phyloP scores from a whole-genome alignment of 2,888 invertebrate species.

The Synergus japonicus region DNA sequence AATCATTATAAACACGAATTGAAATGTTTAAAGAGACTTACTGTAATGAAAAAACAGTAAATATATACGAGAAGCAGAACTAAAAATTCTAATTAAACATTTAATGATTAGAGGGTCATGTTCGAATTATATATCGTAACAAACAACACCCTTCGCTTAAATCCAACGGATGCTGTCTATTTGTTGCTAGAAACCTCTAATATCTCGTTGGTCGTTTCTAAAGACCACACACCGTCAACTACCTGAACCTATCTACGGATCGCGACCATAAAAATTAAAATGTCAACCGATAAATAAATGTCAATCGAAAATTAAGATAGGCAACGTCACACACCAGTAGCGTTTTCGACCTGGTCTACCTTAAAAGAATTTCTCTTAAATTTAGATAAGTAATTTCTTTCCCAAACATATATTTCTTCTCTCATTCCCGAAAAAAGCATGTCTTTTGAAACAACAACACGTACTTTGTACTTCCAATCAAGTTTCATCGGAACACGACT shows the following conservation, averaged over 20 bases:
- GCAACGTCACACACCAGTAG: conserved; percentile 26
- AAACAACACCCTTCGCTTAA: neutral
- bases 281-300: conserved; percentile 76
- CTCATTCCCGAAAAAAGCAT: neutral
- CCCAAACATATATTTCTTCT: neutral
- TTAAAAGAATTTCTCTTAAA: neutral
- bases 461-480: neutral
- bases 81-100: no score
- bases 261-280: conserved; percentile 76
- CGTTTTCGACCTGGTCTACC: neutral
- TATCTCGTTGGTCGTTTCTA: neutral
- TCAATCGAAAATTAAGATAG: conserved; percentile 59
- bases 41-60: no score
- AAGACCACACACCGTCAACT: conserved; percentile 75
- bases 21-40: no score
- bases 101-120: no score
- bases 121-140: no score
- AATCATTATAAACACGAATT: no score
- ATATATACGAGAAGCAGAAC: no score
- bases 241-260: conserved; percentile 74
- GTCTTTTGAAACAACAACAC: neutral
- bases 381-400: conserved; percentile 13
- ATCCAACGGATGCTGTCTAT: conserved; percentile 13
- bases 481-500: neutral
- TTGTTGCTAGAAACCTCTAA: conserved; percentile 22